Conservation (phyloP, 1,140 invertebrate species). For the Bombus pascuorum region DNA sequence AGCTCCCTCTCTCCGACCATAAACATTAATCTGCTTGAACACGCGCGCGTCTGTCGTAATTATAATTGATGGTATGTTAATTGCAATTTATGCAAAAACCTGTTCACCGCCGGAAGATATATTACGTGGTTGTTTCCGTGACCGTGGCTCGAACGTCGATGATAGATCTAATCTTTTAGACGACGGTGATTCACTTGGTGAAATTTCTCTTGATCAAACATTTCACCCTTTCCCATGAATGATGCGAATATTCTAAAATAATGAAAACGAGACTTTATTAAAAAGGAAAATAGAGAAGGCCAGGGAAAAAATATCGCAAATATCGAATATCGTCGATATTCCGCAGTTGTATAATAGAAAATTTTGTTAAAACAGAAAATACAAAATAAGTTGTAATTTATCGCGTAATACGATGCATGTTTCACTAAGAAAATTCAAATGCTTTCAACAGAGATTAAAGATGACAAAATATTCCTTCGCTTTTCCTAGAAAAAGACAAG, state of each 20-base stretch:
- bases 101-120: slow-evolving; percentile 20
- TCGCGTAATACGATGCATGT: too few relatives aligned
- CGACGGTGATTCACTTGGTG: neutral
- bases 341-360: too few relatives aligned
- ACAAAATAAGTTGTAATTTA: too few relatives aligned
- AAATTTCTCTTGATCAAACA: neutral
- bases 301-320: neutral
- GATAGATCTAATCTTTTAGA: neutral
- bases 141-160: slow-evolving; percentile 29
- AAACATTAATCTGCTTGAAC: slow-evolving; percentile 63
- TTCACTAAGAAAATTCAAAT: too few relatives aligned
- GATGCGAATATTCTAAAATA: neutral
- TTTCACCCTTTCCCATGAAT: neutral
- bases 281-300: neutral
- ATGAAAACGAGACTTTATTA: neutral
- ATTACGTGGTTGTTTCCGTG: slow-evolving; percentile 45
- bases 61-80: slow-evolving; percentile 68
- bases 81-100: slow-evolving; percentile 70
- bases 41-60: slow-evolving; percentile 58
- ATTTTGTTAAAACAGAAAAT: too few relatives aligned
- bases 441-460: too few relatives aligned
- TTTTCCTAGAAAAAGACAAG: too few relatives aligned
- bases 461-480: too few relatives aligned
- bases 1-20: slow-evolving; percentile 43
- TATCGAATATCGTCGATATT: too few relatives aligned